A percentile compares a stretch with the other conserved stretches of the same genome.
Evolutionary conservation across 2,113 vertebrate genomes (phyloP).

Genomic region (Mystacornis crossleyi): DNA sequence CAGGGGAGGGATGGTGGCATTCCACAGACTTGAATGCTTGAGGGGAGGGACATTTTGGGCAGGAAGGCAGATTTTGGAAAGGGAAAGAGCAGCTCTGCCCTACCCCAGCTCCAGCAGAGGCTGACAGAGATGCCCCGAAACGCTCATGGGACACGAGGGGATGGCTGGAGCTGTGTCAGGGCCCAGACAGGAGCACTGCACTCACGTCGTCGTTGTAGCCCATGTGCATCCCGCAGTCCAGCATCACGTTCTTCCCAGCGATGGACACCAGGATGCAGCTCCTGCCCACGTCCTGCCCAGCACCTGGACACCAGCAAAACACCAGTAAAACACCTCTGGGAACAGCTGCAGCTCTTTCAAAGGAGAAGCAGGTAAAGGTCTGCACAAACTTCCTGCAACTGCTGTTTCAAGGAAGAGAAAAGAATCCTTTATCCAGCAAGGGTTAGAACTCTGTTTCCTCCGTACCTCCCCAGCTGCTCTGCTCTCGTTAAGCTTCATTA

Average conservation of each 20-base stretch:
- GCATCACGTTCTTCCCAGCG: conserved; percentile 95
- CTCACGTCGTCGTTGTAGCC: conserved; percentile 96
- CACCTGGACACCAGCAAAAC: conserved; percentile 67
- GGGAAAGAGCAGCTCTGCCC: not conserved
- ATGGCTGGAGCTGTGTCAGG: not conserved
- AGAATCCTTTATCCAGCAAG: not conserved
- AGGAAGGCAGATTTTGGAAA: not conserved
- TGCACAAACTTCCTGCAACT: rapidly evolving
- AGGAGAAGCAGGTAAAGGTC: not conserved
- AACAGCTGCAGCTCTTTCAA: not conserved
- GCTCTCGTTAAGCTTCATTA: not conserved
- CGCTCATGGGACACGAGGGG: rapidly evolving
- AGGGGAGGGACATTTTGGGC: rapidly evolving
- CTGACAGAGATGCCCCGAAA: rapidly evolving
- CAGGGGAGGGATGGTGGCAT: not conserved
- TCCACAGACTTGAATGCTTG: rapidly evolving
- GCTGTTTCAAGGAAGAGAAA: not conserved
- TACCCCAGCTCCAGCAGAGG: not conserved
- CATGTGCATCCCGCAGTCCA: conserved; percentile 99
- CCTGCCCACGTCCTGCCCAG: conserved; percentile 96
- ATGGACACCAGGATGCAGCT: conserved; percentile 97
- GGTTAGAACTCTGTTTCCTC: not conserved
- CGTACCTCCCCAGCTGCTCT: not conserved
- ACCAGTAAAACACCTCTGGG: not conserved
- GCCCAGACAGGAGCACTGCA: not conserved